These are phyloP conservation scores for Cacoxenus indagator DNA, from an alignment of 2,888 invertebrate genomes.

Conservation along the genomic window DNA sequence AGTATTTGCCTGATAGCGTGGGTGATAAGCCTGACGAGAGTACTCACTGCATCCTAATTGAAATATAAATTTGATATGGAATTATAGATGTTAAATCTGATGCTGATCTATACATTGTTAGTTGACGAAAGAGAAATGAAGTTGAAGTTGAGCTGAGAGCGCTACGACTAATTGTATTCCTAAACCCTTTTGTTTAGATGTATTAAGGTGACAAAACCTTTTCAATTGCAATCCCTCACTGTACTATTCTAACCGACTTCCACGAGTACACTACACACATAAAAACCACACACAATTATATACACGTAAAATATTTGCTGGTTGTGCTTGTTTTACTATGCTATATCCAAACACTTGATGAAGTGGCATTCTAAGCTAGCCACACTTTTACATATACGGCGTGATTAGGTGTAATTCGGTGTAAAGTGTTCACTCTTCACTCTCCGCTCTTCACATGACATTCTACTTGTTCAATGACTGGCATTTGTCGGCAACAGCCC, in stretches of 20 bases:
- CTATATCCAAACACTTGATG: constrained; percentile 8
- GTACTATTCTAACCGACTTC: background rate
- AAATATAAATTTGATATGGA: no score
- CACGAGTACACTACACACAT: background rate
- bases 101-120: no score
- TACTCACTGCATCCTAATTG: no score
- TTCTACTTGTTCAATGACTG: background rate
- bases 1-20: no score
- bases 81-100: no score
- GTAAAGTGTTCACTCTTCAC: constrained; percentile 15
- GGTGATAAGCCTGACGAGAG: no score
- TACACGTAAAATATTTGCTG: background rate
- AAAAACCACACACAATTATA: background rate
- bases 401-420: constrained; percentile 8
- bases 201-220: no score
- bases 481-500: background rate
- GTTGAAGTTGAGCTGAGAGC: no score
- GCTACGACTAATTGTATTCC: no score
- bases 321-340: background rate
- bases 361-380: background rate
- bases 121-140: no score
- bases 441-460: constrained; percentile 15
- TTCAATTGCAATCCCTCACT: background rate
- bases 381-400: background rate
- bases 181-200: no score